Conservation (phyloP, 2,888 invertebrate genomes). For the Malthinus seriepunctatus region DNA sequence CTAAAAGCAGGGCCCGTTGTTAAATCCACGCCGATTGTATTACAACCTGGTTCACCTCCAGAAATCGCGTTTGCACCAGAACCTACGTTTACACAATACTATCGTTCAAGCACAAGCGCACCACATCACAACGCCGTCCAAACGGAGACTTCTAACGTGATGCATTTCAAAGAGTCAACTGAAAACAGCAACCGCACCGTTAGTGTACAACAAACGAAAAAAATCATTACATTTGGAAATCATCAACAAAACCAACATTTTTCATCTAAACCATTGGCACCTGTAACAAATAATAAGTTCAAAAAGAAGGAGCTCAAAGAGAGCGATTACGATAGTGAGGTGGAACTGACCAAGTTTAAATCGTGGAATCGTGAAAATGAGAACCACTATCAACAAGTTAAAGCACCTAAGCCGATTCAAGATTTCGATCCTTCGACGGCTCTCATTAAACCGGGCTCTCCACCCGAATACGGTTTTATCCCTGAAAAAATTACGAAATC, state of each 20-base stretch:
- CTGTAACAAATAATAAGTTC: constrained; percentile 67
- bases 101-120: constrained; percentile 60
- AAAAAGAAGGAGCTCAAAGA: constrained; percentile 67
- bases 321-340: constrained; percentile 72
- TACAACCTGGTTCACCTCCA: constrained; percentile 63
- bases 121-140: constrained; percentile 66
- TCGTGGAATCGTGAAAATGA: constrained; percentile 64
- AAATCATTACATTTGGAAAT: constrained; percentile 69
- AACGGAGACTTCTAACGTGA: constrained; percentile 70
- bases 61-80: constrained; percentile 61
- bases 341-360: constrained; percentile 63
- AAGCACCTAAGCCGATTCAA: constrained; percentile 9
- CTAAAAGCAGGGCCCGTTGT: constrained; percentile 53
- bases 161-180: constrained; percentile 71
- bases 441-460: constrained; percentile 60
- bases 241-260: constrained; percentile 46
- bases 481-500: constrained; percentile 51
- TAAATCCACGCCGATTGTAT: constrained; percentile 47
- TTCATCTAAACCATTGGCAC: constrained; percentile 56
- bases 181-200: constrained; percentile 67
- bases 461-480: constrained; percentile 63
- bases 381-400: not conserved
- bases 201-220: constrained; percentile 70
- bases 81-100: constrained; percentile 58
- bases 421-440: constrained; percentile 39